Evolutionary conservation across 1,140 invertebrate species (phyloP).

Genomic region (Dolichoris vasculosae): DNA sequence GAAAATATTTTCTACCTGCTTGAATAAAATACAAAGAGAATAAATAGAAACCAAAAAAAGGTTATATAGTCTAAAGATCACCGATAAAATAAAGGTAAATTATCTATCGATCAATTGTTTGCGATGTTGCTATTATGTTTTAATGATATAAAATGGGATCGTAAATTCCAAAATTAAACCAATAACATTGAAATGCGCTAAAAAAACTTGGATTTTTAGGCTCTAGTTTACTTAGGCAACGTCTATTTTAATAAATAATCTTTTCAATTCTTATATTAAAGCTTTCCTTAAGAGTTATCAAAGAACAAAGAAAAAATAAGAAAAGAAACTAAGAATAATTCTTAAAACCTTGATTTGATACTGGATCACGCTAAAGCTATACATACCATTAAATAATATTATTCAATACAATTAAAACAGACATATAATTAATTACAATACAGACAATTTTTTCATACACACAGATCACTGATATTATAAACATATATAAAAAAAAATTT

Average conservation of each 20-base stretch:
- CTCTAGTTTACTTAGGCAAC: neutral
- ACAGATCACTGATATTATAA: neutral
- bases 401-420: neutral
- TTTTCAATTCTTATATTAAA: neutral
- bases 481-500: neutral
- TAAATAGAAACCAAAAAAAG: neutral
- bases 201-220: neutral
- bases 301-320: conserved; percentile 7
- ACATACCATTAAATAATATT: neutral
- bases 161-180: conserved; percentile 9
- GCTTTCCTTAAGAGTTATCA: neutral
- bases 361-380: neutral
- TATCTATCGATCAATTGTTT: conserved; percentile 43
- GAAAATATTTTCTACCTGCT: neutral
- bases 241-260: conserved; percentile 37
- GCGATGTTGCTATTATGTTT: conserved; percentile 34
- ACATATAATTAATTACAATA: neutral
- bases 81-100: conserved; percentile 1
- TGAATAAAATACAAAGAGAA: neutral
- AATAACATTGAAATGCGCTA: neutral
- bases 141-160: conserved; percentile 32
- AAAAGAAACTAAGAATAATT: neutral
- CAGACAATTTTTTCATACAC: neutral
- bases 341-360: neutral
- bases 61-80: neutral